Percentiles rank a stretch among this genome's conserved stretches.
phyloP scores from a whole-genome alignment of 2,888 invertebrate species.

The Trissonchulus sp. region DNA sequence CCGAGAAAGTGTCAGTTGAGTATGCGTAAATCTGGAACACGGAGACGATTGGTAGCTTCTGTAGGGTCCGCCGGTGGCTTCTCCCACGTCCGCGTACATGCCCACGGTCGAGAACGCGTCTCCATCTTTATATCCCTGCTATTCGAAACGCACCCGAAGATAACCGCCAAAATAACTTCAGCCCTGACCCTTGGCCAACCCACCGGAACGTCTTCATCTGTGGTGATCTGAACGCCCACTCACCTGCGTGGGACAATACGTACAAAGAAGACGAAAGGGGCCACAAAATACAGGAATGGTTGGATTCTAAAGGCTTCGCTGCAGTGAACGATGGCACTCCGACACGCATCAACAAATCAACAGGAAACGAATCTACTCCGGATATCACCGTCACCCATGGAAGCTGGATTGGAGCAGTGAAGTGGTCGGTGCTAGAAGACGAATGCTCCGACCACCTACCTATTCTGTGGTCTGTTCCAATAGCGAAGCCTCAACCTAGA shows the following conservation, averaged over 20 bases:
- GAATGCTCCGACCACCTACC: background rate
- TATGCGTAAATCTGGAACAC: too few relatives aligned
- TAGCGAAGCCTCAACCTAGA: background rate
- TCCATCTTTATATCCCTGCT: background rate
- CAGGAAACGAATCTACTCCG: background rate
- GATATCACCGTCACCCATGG: background rate
- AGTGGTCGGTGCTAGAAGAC: background rate
- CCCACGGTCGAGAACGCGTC: too few relatives aligned
- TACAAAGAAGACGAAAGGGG: background rate
- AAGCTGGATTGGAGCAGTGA: background rate
- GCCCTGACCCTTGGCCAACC: background rate
- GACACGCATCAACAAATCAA: background rate
- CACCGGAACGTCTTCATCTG: background rate
- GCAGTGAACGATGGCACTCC: background rate
- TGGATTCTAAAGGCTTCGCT: background rate
- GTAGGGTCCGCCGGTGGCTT: too few relatives aligned
- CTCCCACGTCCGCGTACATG: too few relatives aligned
- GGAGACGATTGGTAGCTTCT: too few relatives aligned
- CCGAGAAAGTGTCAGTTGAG: too few relatives aligned
- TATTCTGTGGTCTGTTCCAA: background rate
- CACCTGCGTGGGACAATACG: background rate
- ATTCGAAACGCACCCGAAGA: background rate
- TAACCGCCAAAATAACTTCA: background rate
- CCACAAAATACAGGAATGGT: background rate
- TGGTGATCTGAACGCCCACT: constrained; percentile 2